These are phyloP conservation scores for Portunus trituberculatus DNA, from an alignment of 1,140 invertebrate genomes.

Conservation along the genomic window DNA sequence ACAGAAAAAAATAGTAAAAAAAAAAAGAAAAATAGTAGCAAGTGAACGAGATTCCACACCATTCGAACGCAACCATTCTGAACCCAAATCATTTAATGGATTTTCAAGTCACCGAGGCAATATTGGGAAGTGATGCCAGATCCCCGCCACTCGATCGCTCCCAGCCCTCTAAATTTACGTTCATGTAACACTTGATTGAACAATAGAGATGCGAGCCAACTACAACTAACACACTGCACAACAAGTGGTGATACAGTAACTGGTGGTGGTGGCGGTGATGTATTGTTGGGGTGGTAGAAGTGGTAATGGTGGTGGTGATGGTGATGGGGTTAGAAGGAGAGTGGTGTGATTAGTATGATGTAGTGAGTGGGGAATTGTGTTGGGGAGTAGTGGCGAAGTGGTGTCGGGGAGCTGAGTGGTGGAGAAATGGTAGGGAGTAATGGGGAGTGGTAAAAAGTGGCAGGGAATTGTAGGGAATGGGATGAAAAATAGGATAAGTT, in stretches of 20 bases:
- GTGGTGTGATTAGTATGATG: too few species aligned
- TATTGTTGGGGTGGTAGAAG: too few species aligned
- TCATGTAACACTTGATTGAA: slow-evolving; percentile 3
- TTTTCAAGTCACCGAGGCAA: neutral
- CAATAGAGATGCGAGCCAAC: too few species aligned
- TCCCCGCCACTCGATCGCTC: neutral
- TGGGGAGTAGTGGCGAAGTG: neutral
- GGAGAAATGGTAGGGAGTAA: neutral
- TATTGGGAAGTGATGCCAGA: slow-evolving; percentile 18
- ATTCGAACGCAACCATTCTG: neutral
- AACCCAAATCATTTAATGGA: slow-evolving; percentile 13
- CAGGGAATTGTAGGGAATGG: too few species aligned
- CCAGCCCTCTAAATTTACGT: neutral
- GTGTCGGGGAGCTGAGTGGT: neutral
- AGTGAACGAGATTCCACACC: too few species aligned
- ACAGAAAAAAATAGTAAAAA: too few species aligned
- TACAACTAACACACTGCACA: too few species aligned
- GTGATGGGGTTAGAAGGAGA: too few species aligned
- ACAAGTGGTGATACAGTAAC: neutral
- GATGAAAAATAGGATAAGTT: too few species aligned
- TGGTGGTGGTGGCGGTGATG: neutral
- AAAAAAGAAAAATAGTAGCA: too few species aligned
- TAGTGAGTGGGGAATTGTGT: neutral
- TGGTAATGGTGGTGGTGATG: neutral
- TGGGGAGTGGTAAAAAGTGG: too few species aligned